These are phyloP conservation scores for Drosophila bocqueti DNA, from an alignment of 1,140 invertebrate genomes.

Conservation along the genomic window DNA sequence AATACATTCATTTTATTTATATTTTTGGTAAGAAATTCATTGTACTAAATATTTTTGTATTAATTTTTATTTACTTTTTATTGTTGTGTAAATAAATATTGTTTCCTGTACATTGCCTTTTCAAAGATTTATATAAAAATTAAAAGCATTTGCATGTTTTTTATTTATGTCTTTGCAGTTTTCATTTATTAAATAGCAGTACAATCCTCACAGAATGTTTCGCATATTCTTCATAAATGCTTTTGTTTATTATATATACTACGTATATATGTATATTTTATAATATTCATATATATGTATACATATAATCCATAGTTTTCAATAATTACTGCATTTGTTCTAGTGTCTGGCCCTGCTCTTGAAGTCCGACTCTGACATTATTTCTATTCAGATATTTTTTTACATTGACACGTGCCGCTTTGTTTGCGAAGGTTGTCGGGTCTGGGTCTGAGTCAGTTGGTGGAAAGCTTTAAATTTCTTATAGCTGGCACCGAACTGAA, in stretches of 20 bases:
- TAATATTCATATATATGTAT: background rate
- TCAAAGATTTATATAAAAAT: background rate
- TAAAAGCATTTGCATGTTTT: background rate
- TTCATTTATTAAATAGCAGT: background rate
- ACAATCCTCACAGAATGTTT: background rate
- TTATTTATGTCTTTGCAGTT: background rate
- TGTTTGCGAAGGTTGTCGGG: slow-evolving; percentile 10
- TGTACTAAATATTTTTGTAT: too few species aligned
- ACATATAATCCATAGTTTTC: background rate
- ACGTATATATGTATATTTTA: background rate
- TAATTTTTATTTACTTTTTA: too few species aligned
- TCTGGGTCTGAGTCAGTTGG: slow-evolving; percentile 37
- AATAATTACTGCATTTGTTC: slow-evolving; percentile 8
- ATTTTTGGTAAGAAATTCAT: background rate
- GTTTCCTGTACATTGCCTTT: too few species aligned
- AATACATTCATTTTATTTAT: background rate
- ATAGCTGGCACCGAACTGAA: slow-evolving; percentile 18
- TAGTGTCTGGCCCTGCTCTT: slow-evolving; percentile 29
- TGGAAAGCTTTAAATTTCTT: slow-evolving; percentile 41
- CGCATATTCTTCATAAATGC: background rate
- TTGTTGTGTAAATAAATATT: too few species aligned
- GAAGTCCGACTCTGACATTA: slow-evolving; percentile 26
- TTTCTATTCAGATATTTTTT: slow-evolving; percentile 16
- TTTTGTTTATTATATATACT: background rate
- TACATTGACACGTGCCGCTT: slow-evolving; percentile 43